Evolutionary conservation across 2,888 invertebrate genomes (phyloP), one percentile per base, ranked within the genome.

Genomic region (Torymus aiolomorphi): DNA sequence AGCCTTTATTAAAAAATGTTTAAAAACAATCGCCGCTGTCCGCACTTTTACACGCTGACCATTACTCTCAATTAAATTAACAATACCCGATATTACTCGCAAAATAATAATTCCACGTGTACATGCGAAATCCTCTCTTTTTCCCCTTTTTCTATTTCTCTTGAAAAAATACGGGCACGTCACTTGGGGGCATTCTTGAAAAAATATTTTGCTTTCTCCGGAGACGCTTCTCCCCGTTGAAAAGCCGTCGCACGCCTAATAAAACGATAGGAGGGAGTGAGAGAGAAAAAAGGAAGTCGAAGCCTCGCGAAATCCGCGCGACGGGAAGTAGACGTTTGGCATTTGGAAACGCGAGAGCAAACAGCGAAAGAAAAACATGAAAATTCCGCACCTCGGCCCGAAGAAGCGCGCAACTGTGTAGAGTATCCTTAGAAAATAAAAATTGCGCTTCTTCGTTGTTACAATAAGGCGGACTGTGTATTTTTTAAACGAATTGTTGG

Each of bases 171-270:
- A 70, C 51, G 11, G 24, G 24, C 12, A n/a, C 54, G 51, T 18
- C 14, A 59, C 52, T 61, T 51, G 54, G 18, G 65, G 66, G 65
- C 77, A 77, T 77, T 72, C 78, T 61, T 61, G 67, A 78, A 72
- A 77, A 73, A 78, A 78, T 78, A 67, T 78, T 72, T 66, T 78
- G 31, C 71, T 78, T 65, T 59, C n/a, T 52, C 16, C 20, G 20
- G 24, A 67, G 62, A 78, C 12, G 66, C 62, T 73, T 78, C 51
- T 24, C 51, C 54, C 18, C 16, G 57, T 14, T 69, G 67, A 76
- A 76, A 71, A 70, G 62, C 52, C 59, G 71, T 69, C 69, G 20
- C 10, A n/a, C 65, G 71, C 18, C 61, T 72, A 66, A 66, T 78
- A 72, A 59, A 66, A 78, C 66, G 70, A 67, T 65, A 51, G 75